Percentiles rank a stretch among this genome's conserved stretches.
Evolutionary conservation across 1,140 invertebrate species (phyloP).

Genomic region (Tetramorium alpestre): DNA sequence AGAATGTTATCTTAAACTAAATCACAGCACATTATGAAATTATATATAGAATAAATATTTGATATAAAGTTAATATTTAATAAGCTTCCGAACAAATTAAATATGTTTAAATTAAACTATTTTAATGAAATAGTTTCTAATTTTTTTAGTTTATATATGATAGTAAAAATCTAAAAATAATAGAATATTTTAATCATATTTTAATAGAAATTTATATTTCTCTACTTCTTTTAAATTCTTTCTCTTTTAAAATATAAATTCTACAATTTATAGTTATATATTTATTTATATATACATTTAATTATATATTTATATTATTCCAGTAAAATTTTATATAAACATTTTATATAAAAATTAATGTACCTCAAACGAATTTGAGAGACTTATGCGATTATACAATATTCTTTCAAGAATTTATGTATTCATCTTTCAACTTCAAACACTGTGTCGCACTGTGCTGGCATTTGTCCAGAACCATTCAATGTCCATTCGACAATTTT

Average conservation of each 20-base stretch:
- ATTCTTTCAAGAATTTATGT: neutral
- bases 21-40: neutral
- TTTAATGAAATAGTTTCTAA: neutral
- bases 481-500: slow-evolving; percentile 23
- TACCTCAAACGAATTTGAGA: neutral
- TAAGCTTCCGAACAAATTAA: neutral
- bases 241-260: neutral
- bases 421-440: neutral
- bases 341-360: too few relatives aligned
- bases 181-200: neutral
- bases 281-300: neutral
- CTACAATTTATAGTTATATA: neutral
- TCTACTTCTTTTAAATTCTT: too few relatives aligned
- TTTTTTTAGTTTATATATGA: neutral
- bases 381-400: neutral
- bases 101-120: neutral
- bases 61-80: neutral
- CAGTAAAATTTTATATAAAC: neutral
- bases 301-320: neutral
- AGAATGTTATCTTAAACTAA: slow-evolving; percentile 16
- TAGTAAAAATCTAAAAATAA: neutral
- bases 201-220: neutral
- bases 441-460: neutral
- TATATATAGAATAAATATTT: neutral
- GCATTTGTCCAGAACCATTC: neutral